phyloP scores from a whole-genome alignment of 2,113 vertebrate genomes.

The Hymenochirus boettgeri region DNA sequence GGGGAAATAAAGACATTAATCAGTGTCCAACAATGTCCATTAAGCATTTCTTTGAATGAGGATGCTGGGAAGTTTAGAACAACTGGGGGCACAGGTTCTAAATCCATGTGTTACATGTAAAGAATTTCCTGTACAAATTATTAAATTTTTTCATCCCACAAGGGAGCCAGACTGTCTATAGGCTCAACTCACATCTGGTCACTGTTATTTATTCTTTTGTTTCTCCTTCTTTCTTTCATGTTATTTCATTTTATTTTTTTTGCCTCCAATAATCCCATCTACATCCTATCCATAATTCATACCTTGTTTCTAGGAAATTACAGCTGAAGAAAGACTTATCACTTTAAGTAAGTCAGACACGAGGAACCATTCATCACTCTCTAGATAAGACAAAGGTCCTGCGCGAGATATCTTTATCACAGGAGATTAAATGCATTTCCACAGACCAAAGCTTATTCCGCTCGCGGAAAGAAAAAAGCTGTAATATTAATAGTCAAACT shows the following conservation, averaged over 20 bases:
- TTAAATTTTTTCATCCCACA: not conserved
- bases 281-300: constrained; percentile 39
- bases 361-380: constrained; percentile 27
- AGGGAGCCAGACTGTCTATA: constrained; percentile 1
- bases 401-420: constrained; percentile 30
- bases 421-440: constrained; percentile 31
- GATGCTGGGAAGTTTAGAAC: too few species aligned
- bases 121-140: too few species aligned
- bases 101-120: too few species aligned
- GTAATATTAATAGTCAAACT: constrained; percentile 34
- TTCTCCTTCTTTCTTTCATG: not conserved
- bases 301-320: constrained; percentile 27
- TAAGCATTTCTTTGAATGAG: too few species aligned
- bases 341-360: constrained; percentile 27
- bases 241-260: constrained; percentile 3
- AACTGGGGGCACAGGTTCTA: too few species aligned
- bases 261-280: constrained; percentile 3
- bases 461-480: too few species aligned
- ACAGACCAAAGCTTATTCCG: constrained; percentile 14
- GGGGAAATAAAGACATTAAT: too few species aligned
- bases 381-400: constrained; percentile 22
- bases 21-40: too few species aligned
- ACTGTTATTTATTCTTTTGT: constrained; percentile 17
- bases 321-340: constrained; percentile 32
- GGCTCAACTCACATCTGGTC: constrained; percentile 20